A percentile compares a stretch with the other conserved stretches of the same genome.
phyloP scores from a whole-genome alignment of 2,797 vertebrate species.

The Myotis planiceps region DNA sequence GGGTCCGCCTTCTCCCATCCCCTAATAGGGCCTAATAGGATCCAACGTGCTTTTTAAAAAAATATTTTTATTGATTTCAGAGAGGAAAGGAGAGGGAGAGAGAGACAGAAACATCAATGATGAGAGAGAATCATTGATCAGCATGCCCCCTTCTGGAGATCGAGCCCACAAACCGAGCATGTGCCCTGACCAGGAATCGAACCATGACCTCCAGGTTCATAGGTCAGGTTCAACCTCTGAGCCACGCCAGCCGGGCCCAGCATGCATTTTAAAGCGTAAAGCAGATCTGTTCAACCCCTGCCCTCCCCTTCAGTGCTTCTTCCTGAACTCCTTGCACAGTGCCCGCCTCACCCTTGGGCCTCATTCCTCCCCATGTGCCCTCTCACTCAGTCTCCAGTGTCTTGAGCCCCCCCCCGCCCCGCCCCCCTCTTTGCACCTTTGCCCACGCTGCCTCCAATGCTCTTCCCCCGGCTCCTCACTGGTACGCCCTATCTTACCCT shows the following conservation, averaged over 20 bases:
- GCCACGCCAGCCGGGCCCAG: not conserved
- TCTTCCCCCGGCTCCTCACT: not conserved
- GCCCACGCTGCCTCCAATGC: not conserved
- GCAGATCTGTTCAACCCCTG: fast-evolving
- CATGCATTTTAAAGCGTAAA: not conserved
- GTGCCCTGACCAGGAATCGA: not conserved
- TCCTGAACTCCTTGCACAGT: not conserved
- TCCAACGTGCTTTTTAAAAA: not conserved
- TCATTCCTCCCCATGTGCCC: too few relatives aligned
- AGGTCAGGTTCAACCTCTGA: not conserved
- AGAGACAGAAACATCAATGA: not conserved
- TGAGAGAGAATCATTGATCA: not conserved
- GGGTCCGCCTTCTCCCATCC: not conserved
- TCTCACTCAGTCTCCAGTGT: not conserved
- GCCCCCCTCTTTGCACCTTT: not conserved
- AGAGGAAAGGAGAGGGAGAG: not conserved
- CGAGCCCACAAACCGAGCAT: not conserved
- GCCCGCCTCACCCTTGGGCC: fast-evolving
- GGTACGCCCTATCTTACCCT: not conserved
- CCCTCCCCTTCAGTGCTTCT: not conserved
- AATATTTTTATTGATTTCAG: not conserved
- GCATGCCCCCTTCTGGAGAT: not conserved
- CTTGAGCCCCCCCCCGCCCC: not conserved
- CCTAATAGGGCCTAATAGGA: too few relatives aligned
- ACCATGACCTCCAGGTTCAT: not conserved